Base-by-base conservation (phyloP, 2,797 vertebrate species). In the Amphiprion clarkii region DNA sequence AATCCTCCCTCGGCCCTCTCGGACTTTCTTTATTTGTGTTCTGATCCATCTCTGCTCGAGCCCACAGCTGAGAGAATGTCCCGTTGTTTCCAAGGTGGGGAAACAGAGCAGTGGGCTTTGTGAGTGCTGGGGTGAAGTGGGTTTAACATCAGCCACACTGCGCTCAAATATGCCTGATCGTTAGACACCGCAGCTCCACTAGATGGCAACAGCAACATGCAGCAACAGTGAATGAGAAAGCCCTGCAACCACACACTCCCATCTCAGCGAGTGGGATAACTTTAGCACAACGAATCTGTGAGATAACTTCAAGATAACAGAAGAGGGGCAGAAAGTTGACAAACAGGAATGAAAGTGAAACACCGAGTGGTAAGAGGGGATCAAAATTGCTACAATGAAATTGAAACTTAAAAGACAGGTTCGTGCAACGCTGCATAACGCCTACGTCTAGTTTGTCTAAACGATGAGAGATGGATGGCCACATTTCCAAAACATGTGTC, bases 171-270 rank as follows among this genome's bases (percentile, higher is more conserved):
- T 44, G 74, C 81, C 87, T 77, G 65, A 84, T 89, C 84, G 90
- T 86, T 59, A 71, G 67, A 40, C 52, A 42, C 12, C 36, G 42
- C 46, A 54, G 59, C 42, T 70, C 95, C 96, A 95, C 95, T 88
- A 97, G 96, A 92, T 94, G 95, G 96, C 90, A 87, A 91, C 91
- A 88, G 67, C 17, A 66, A 87, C 66, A 53, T 42, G 56, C 36
- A 64, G 60, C n/a, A 27, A 27, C 14, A 21, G 8, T 3, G 0
- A 42, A 44, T 14, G 42, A 42, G 19, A 59, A 48, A 61, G 58
- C 6, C 13, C 48, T 70, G 70, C 53, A 80, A 60, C 59, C 74
- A 55, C 67, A 68, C n/a, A 58, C 46, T 46, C 12, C 31, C 33
- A 49, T 74, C 67, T 61, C 23, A 4, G 67, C 54, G 46, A 25